Conservation (phyloP, 1,140 invertebrate species). For the Bathynomus jamesi region DNA sequence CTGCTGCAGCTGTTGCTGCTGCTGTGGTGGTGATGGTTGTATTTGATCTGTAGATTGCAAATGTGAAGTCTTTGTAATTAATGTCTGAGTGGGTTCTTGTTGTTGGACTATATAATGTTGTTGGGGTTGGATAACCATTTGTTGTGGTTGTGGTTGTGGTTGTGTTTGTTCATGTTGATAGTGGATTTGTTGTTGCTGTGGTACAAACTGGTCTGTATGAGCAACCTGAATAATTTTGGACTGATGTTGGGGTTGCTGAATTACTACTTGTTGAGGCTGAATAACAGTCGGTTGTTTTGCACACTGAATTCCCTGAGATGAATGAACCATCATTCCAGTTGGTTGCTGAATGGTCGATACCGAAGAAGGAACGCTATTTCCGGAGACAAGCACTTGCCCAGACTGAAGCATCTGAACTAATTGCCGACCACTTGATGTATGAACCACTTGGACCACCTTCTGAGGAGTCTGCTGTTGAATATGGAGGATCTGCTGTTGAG, state of each 20-base stretch:
- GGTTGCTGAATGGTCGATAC: neutral
- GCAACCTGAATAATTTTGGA: neutral
- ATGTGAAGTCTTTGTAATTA: neutral
- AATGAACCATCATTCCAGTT: neutral
- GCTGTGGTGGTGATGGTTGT: too few relatives aligned
- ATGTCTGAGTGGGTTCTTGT: neutral
- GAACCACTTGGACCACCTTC: conserved; percentile 23
- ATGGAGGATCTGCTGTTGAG: conserved; percentile 26
- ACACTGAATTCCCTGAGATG: neutral
- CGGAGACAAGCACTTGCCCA: neutral
- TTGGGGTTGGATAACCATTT: neutral
- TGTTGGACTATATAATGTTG: neutral
- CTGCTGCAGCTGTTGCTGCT: too few relatives aligned
- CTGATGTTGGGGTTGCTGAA: neutral
- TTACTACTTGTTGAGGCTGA: neutral
- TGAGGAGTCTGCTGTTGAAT: conserved; percentile 18
- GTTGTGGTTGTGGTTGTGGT: neutral
- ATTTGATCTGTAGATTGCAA: neutral
- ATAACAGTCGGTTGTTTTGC: neutral
- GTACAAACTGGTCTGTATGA: neutral
- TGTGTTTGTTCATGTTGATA: conserved; percentile 1
- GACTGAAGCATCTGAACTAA: neutral
- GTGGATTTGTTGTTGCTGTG: neutral
- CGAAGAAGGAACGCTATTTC: neutral
- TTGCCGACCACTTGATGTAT: conserved; percentile 12